phyloP scores from a whole-genome alignment of 2,888 invertebrate genomes.

The Mechanitis mazaeus region DNA sequence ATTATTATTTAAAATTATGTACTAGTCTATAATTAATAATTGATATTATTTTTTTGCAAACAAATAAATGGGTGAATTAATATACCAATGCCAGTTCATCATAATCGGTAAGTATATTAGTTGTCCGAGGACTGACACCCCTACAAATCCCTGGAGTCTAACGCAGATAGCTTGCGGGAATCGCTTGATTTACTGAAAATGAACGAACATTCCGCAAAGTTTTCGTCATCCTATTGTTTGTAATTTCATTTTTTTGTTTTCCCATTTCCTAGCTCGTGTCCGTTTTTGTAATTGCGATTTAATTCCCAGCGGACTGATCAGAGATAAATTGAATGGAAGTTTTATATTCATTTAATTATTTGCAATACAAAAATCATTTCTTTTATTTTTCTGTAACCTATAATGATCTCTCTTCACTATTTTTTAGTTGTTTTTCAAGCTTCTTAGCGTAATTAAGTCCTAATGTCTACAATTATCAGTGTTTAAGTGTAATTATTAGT shows the following conservation, averaged over 20 bases:
- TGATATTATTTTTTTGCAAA: background rate
- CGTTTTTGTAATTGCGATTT: constrained; percentile 7
- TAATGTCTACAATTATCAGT: background rate
- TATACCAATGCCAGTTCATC: too few species aligned
- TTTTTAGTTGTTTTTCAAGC: too few species aligned
- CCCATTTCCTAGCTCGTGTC: constrained; percentile 4
- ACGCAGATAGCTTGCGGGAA: constrained; percentile 35
- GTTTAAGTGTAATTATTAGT: background rate
- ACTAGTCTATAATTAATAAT: too few species aligned
- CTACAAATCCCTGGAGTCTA: constrained; percentile 24
- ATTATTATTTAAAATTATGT: too few species aligned
- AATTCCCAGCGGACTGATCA: background rate
- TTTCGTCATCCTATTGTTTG: constrained; percentile 13
- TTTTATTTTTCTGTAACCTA: too few species aligned
- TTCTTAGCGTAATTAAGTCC: too few species aligned
- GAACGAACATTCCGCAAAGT: constrained; percentile 24
- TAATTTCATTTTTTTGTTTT: constrained; percentile 8
- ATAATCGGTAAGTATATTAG: too few species aligned
- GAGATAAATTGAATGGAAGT: too few species aligned
- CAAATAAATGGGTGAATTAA: too few species aligned
- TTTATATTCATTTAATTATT: too few species aligned
- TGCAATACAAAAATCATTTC: too few species aligned
- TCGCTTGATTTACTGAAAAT: constrained; percentile 38
- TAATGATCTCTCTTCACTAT: too few species aligned
- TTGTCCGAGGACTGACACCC: constrained; percentile 11